Evolutionary conservation across 2,888 invertebrate genomes (phyloP).

Genomic region (Autographa pulchrina): DNA sequence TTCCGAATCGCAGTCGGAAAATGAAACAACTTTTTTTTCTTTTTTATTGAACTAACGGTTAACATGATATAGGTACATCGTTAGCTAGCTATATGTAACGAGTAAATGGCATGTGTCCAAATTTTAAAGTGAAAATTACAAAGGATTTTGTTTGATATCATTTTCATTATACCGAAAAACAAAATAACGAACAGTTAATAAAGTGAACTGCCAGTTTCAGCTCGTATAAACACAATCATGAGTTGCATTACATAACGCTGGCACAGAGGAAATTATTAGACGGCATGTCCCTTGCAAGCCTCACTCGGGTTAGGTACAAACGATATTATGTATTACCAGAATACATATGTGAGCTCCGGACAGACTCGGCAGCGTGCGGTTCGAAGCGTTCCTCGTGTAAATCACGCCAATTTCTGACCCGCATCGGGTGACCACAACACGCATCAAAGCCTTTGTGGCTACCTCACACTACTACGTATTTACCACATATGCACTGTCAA

Average conservation of each 20-base stretch:
- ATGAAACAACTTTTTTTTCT: neutral
- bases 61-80: neutral
- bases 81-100: neutral
- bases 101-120: neutral
- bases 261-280: constrained; percentile 28
- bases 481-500: constrained; percentile 64
- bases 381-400: constrained; percentile 75
- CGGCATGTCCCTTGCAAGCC: constrained; percentile 37
- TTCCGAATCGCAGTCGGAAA: neutral
- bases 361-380: constrained; percentile 63
- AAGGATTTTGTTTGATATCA: neutral
- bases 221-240: neutral
- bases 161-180: neutral
- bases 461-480: constrained; percentile 72
- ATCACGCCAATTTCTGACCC: constrained; percentile 85
- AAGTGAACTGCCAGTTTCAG: neutral
- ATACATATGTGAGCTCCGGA: constrained; percentile 40
- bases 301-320: constrained; percentile 32
- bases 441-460: constrained; percentile 86
- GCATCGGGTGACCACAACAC: constrained; percentile 82
- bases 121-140: neutral
- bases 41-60: neutral
- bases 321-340: constrained; percentile 38
- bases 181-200: neutral
- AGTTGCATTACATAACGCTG: constrained; percentile 20